Evolutionary conservation across 2,113 vertebrate species (phyloP).

Genomic region (Sterrhoptilus dennistouni): DNA sequence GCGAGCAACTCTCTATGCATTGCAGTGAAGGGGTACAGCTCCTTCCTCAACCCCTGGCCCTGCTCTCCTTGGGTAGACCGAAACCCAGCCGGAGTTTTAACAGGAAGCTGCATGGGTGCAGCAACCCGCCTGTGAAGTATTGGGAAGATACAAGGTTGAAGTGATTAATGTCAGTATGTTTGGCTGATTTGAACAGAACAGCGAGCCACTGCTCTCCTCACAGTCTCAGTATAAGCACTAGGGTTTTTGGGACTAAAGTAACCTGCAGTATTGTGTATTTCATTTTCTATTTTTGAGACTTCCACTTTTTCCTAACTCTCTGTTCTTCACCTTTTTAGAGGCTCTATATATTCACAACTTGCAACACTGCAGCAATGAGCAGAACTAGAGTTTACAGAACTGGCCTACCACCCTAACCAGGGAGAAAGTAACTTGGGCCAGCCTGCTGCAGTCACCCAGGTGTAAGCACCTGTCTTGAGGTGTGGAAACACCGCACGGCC

Average conservation of each 20-base stretch:
- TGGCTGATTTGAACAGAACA: not conserved
- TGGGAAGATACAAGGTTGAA: not conserved
- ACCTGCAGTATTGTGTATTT: not conserved
- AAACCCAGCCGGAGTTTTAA: not conserved
- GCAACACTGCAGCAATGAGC: not conserved
- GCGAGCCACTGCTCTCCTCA: not conserved
- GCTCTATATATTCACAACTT: not conserved
- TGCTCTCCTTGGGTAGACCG: not conserved
- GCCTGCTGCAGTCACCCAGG: not conserved
- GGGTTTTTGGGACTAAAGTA: not conserved
- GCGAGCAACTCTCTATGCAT: not conserved
- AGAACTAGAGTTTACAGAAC: not conserved
- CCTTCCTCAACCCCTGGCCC: not conserved
- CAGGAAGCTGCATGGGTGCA: accelerated
- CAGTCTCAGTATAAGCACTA: not conserved
- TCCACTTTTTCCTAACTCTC: not conserved
- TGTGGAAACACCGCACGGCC: not conserved
- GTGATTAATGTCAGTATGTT: accelerated
- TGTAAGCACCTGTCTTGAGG: accelerated
- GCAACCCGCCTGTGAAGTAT: not conserved
- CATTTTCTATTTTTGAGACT: not conserved
- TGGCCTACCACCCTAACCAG: not conserved
- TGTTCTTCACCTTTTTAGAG: not conserved
- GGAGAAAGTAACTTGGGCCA: not conserved
- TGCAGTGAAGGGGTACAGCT: not conserved